Conservation (phyloP, 2,113 vertebrate species). For the Serinus canaria region DNA sequence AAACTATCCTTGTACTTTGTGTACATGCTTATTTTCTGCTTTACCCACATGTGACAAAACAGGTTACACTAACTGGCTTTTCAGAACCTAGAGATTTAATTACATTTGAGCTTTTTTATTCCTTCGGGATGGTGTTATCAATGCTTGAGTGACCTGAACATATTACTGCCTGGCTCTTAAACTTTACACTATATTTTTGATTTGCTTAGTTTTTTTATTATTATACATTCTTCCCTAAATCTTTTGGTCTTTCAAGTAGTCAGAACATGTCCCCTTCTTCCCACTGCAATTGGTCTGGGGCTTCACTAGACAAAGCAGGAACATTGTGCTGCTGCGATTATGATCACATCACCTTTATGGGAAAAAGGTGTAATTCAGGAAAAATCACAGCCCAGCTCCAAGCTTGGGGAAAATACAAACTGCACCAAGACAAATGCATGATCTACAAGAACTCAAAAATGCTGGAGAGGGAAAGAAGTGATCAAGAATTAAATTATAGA, state of each 20-base stretch:
- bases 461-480: not conserved
- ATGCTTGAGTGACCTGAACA: not conserved
- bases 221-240: not conserved
- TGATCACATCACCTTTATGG: not conserved
- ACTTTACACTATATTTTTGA: not conserved
- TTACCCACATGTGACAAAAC: not conserved
- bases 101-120: constrained; percentile 13
- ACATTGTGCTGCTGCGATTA: not conserved
- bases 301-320: not conserved
- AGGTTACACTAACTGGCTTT: not conserved
- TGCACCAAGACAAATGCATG: not conserved
- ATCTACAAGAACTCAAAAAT: not conserved
- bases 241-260: not conserved
- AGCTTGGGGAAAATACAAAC: not conserved
- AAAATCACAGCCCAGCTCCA: not conserved
- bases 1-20: not conserved
- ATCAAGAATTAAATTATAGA: not conserved
- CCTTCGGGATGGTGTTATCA: not conserved
- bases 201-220: not conserved
- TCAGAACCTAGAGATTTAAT: not conserved
- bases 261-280: not conserved
- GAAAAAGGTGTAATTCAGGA: not conserved
- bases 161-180: not conserved
- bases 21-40: not conserved
- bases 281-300: not conserved